Evolutionary conservation across 2,888 invertebrate genomes (phyloP).

Genomic region (Volucella zonaria): DNA sequence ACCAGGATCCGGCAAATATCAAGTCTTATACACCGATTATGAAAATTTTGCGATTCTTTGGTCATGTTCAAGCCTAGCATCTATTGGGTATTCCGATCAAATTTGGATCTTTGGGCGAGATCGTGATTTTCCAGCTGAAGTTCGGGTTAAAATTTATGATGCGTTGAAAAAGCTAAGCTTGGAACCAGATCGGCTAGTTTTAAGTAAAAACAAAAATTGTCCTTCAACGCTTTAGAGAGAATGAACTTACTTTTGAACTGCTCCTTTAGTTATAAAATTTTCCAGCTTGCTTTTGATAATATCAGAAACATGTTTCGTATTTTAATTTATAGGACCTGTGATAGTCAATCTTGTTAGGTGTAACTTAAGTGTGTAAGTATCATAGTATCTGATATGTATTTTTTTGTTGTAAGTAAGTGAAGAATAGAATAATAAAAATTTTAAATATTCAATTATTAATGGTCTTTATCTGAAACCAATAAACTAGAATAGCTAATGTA

Average conservation of each 20-base stretch:
- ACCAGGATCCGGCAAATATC: conserved; percentile 89
- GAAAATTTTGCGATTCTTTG: conserved; percentile 88
- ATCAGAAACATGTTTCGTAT: conserved; percentile 23
- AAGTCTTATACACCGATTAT: conserved; percentile 89
- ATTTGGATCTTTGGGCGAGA: conserved; percentile 88
- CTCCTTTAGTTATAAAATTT: conserved; percentile 34
- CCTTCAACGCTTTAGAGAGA: conserved; percentile 77
- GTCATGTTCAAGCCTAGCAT: conserved; percentile 88
- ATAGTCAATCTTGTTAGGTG: conserved; percentile 66
- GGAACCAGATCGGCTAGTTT: conserved; percentile 88
- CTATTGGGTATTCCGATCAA: conserved; percentile 85
- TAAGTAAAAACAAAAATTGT: conserved; percentile 88
- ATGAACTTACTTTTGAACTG: not conserved
- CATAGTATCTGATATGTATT: conserved; percentile 3
- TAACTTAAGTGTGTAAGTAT: conserved; percentile 23
- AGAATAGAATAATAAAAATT: conserved; percentile 47
- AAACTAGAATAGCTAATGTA: no score
- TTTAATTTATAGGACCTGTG: conserved; percentile 63
- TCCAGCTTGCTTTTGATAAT: conserved; percentile 34
- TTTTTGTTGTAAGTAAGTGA: conserved; percentile 39
- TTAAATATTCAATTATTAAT: conserved; percentile 1
- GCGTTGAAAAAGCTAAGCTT: conserved; percentile 85
- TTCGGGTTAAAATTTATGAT: conserved; percentile 87
- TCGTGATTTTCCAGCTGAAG: conserved; percentile 86
- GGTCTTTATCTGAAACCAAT: no score